Evolutionary conservation across 2,113 vertebrate species (phyloP).

Genomic region (Fregata magnificens): DNA sequence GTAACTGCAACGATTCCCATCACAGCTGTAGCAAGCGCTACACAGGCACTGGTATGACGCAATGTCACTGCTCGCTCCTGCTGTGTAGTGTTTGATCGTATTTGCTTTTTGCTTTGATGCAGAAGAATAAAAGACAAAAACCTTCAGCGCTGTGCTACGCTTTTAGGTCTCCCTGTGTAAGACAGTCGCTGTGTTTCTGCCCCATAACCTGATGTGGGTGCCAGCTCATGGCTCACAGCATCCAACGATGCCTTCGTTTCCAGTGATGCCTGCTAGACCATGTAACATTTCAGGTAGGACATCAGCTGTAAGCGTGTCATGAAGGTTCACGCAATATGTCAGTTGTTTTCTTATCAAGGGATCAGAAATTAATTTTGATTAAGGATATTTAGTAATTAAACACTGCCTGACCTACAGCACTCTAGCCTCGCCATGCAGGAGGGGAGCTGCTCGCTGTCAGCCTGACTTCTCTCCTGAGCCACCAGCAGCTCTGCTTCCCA

Average conservation of each 20-base stretch:
- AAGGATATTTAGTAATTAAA: slow-evolving; percentile 33
- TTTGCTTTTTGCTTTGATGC: not conserved
- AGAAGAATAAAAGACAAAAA: not conserved
- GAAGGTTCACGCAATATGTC: not conserved
- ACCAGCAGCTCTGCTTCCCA: not conserved
- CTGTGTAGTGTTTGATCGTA: not conserved
- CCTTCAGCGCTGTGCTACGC: not conserved
- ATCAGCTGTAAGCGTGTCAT: not conserved
- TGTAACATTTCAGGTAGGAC: not conserved
- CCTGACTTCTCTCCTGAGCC: not conserved
- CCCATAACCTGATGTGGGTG: not conserved
- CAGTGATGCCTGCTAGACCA: not conserved
- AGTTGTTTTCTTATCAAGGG: not conserved
- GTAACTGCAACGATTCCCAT: not conserved
- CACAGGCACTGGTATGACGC: not conserved
- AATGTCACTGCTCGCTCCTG: not conserved
- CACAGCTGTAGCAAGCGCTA: not conserved
- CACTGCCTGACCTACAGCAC: not conserved
- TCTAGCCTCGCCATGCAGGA: not conserved
- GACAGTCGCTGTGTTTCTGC: not conserved
- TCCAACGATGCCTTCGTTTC: accelerated
- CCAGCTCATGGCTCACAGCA: not conserved
- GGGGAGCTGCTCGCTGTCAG: not conserved
- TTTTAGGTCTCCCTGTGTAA: not conserved
- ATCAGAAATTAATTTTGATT: slow-evolving; percentile 18